Evolutionary conservation across 2,113 vertebrate genomes (phyloP).

Genomic region (Drymodes brunneopygia): DNA sequence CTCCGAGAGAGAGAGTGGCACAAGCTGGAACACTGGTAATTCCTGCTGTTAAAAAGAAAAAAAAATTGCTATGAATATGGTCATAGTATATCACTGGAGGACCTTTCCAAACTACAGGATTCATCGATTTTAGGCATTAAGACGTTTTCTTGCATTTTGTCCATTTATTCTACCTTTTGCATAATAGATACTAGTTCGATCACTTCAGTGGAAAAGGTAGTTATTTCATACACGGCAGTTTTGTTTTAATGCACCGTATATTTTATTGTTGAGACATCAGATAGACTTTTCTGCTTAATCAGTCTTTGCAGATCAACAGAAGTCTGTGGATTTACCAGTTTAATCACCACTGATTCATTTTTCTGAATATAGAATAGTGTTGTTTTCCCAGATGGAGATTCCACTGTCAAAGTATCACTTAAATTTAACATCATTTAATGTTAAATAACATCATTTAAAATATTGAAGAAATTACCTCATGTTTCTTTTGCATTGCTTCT

Average conservation of each 20-base stretch:
- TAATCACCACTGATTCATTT: not conserved
- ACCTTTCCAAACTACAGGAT: not conserved
- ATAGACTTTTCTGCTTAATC: not conserved
- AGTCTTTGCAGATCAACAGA: not conserved
- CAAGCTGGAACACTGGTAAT: not conserved
- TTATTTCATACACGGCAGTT: not conserved
- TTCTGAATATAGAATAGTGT: not conserved
- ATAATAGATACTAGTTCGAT: not conserved
- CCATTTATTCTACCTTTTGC: not conserved
- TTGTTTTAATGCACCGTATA: not conserved
- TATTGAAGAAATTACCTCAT: not conserved
- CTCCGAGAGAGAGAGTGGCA: not conserved
- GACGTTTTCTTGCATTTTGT: not conserved
- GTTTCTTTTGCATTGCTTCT: not conserved
- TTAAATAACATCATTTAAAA: too few species aligned
- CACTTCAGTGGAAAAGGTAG: not conserved
- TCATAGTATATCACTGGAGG: not conserved
- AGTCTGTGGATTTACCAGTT: not conserved
- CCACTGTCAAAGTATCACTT: not conserved
- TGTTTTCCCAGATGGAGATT: not conserved
- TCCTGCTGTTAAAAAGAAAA: not conserved
- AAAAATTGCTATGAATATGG: fast-evolving
- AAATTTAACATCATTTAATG: too few species aligned
- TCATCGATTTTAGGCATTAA: not conserved
- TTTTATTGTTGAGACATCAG: not conserved